Evolutionary conservation across 1,140 invertebrate species (phyloP).

Genomic region (Pseudomyrmex dendroicus): DNA sequence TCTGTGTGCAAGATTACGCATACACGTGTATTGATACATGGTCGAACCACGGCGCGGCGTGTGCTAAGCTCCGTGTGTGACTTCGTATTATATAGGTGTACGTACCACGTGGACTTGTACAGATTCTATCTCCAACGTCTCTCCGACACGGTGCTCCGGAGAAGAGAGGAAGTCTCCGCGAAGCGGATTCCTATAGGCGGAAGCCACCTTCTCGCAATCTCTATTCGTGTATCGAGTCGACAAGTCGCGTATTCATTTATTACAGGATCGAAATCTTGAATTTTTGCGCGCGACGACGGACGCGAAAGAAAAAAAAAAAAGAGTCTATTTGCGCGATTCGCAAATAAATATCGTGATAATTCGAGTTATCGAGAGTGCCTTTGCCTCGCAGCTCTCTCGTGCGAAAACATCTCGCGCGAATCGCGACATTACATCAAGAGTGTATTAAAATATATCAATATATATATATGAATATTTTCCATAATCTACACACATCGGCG

Average conservation of each 20-base stretch:
- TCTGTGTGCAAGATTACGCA: conserved; percentile 57
- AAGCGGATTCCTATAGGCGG: conserved; percentile 56
- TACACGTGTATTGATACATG: conserved; percentile 54
- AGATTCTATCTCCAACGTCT: conserved; percentile 69
- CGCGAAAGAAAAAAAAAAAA: no score
- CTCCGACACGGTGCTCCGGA: conserved; percentile 39
- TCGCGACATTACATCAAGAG: conserved; percentile 15
- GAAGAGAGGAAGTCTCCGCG: conserved; percentile 49
- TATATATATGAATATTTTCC: conserved; percentile 9
- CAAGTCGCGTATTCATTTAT: conserved; percentile 29
- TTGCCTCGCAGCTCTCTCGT: not conserved
- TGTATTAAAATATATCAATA: not conserved
- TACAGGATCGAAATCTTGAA: not conserved
- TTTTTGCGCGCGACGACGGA: not conserved
- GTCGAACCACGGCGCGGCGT: conserved; percentile 23
- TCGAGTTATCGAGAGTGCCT: not conserved
- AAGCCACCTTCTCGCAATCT: conserved; percentile 40
- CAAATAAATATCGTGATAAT: not conserved
- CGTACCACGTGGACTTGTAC: conserved; percentile 59
- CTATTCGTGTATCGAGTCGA: conserved; percentile 22
- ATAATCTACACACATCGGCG: not conserved
- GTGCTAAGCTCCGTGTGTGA: conserved; percentile 39
- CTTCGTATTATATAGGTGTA: not conserved
- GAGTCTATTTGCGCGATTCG: no score
- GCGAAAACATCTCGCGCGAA: not conserved